Percentiles rank a stretch among this genome's conserved stretches.
Evolutionary conservation across 2,113 vertebrate genomes (phyloP).

Genomic region (Marcusenius ussheri): DNA sequence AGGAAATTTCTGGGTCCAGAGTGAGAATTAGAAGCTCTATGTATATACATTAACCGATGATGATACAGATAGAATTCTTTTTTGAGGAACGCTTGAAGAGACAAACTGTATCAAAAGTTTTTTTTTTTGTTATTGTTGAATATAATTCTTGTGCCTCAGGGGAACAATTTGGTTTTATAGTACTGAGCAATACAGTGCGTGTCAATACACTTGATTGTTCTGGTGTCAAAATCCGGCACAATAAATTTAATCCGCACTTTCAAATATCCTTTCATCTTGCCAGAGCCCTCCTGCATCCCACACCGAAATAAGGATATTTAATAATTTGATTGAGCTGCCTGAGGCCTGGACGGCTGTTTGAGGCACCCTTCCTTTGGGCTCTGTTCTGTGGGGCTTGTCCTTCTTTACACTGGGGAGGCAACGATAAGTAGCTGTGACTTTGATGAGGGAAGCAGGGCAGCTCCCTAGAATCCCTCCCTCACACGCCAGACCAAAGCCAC

Average conservation of each 20-base stretch:
- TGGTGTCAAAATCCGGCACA: background rate
- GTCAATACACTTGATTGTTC: conserved; percentile 3
- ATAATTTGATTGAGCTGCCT: conserved; percentile 10
- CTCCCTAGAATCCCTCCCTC: background rate
- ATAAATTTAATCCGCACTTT: background rate
- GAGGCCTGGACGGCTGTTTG: background rate
- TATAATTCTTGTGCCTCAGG: background rate
- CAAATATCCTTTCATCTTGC: conserved; percentile 12
- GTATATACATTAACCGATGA: background rate
- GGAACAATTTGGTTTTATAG: background rate
- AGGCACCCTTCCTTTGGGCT: too few relatives aligned
- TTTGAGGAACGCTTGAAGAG: background rate
- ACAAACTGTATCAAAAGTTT: background rate
- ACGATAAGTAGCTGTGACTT: background rate
- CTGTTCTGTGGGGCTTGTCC: background rate
- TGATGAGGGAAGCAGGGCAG: background rate
- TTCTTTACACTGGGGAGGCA: background rate
- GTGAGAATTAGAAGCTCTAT: background rate
- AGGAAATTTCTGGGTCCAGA: background rate
- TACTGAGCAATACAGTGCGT: background rate
- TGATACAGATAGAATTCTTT: too few relatives aligned
- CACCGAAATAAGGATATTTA: conserved; percentile 6
- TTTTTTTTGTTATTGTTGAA: background rate
- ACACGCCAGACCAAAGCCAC: background rate
- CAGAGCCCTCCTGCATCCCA: background rate